A percentile compares a stretch with the other conserved stretches of the same genome.
Conservation (phyloP, 2,113 vertebrate species). For the mouse (Mus musculus) region DNA sequence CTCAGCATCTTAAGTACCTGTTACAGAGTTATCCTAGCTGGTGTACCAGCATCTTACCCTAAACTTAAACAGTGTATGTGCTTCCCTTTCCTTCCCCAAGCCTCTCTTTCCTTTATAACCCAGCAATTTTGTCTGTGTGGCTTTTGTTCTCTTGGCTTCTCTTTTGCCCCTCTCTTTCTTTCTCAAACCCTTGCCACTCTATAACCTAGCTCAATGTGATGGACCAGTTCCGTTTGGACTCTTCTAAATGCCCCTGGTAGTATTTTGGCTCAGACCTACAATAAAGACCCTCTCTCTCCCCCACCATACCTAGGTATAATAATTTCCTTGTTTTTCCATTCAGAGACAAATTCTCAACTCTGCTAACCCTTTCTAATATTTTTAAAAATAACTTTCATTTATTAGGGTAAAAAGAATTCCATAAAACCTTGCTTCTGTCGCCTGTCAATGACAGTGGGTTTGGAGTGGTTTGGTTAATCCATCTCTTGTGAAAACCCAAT, state of each 20-base stretch:
- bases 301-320: neutral
- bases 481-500: constrained; percentile 34
- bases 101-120: neutral
- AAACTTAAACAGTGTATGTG: neutral
- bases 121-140: neutral
- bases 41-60: neutral
- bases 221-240: neutral
- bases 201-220: neutral
- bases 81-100: neutral
- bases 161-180: neutral
- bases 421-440: neutral
- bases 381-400: neutral
- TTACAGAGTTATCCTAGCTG: neutral
- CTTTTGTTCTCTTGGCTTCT: neutral
- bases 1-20: neutral
- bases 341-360: neutral
- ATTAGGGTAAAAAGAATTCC: neutral
- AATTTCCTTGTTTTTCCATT: neutral
- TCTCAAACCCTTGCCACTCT: no score
- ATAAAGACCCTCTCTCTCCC: neutral
- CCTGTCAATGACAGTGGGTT: neutral
- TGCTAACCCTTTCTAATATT: neutral
- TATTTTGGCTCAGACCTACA: neutral
- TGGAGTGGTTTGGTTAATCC: neutral
- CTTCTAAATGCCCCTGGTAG: neutral